phyloP scores from a whole-genome alignment of 37 sponge, comb jelly and placozoan species.

The Lycopodina hypogea region DNA sequence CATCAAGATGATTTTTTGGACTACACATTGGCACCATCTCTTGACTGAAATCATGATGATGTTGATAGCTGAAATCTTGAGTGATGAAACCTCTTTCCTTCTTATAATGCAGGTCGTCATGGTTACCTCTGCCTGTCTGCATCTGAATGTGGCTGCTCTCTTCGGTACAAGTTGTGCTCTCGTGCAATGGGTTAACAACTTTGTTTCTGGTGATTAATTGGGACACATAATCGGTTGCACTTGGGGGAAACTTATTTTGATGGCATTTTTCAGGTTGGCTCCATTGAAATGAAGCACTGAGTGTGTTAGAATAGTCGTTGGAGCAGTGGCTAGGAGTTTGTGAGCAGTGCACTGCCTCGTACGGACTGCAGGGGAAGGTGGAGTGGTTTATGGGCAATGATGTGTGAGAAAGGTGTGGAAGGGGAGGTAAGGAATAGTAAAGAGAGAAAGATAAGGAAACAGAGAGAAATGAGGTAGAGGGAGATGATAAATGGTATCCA shows the following conservation, averaged over 20 bases:
- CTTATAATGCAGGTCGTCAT: too few species aligned
- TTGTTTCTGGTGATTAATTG: not conserved
- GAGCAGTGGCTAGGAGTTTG: constrained; percentile 9
- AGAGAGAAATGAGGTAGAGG: too few species aligned
- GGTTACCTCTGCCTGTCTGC: too few species aligned
- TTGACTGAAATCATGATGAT: not conserved
- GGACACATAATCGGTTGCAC: not conserved
- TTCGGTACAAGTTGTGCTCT: too few species aligned
- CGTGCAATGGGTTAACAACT: too few species aligned
- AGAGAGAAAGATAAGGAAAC: too few species aligned
- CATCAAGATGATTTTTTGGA: not conserved
- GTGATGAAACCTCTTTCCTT: too few species aligned
- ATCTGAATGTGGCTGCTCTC: too few species aligned
- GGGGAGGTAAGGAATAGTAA: not conserved
- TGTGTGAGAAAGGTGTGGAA: not conserved
- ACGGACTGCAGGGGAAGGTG: not conserved
- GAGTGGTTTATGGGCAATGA: not conserved
- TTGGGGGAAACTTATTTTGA: too few species aligned
- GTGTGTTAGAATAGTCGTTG: constrained; percentile 11
- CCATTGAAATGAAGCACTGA: not conserved
- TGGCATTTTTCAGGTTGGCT: not conserved
- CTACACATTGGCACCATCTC: constrained; percentile 3
- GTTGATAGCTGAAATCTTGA: not conserved
- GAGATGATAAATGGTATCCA: too few species aligned
- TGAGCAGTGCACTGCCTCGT: not conserved